phyloP scores from a whole-genome alignment of 2,797 vertebrate genomes.

The Jordanella pulchra region DNA sequence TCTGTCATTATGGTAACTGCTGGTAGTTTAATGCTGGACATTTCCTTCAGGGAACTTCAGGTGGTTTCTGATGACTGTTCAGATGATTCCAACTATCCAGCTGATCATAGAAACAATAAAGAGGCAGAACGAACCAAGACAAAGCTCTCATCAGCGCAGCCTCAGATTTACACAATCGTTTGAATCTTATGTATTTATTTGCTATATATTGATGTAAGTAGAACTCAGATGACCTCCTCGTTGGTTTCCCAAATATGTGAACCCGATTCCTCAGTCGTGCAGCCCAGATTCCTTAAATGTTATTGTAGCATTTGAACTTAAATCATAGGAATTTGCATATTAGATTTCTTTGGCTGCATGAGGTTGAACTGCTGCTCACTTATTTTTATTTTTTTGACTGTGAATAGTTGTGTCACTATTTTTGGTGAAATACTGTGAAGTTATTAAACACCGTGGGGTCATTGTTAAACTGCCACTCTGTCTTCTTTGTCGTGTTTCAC shows the following conservation, averaged over 20 bases:
- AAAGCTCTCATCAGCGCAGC: neutral
- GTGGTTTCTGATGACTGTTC: neutral
- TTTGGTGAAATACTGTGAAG: constrained; percentile 53
- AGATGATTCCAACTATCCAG: neutral
- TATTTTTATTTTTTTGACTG: constrained; percentile 11
- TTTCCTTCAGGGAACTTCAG: neutral
- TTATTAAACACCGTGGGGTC: constrained; percentile 39
- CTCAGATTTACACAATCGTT: constrained; percentile 39
- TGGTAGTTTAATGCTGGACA: neutral
- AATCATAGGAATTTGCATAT: constrained; percentile 23
- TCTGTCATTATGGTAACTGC: neutral
- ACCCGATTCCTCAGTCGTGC: constrained; percentile 19
- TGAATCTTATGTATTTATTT: constrained; percentile 15
- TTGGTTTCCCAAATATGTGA: constrained; percentile 55
- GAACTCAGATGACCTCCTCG: constrained; percentile 41
- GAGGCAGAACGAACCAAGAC: neutral
- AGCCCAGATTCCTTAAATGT: constrained; percentile 46
- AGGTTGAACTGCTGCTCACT: constrained; percentile 36
- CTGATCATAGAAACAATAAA: neutral
- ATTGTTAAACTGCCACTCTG: constrained; percentile 35
- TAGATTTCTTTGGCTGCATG: constrained; percentile 32
- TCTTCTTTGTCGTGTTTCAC: constrained; percentile 27
- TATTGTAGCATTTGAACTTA: constrained; percentile 49
- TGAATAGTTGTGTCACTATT: constrained; percentile 31
- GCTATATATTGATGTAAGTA: constrained; percentile 25